Base-by-base conservation (phyloP, 1,140 invertebrate species). In the Temnothorax curvispinosus region DNA sequence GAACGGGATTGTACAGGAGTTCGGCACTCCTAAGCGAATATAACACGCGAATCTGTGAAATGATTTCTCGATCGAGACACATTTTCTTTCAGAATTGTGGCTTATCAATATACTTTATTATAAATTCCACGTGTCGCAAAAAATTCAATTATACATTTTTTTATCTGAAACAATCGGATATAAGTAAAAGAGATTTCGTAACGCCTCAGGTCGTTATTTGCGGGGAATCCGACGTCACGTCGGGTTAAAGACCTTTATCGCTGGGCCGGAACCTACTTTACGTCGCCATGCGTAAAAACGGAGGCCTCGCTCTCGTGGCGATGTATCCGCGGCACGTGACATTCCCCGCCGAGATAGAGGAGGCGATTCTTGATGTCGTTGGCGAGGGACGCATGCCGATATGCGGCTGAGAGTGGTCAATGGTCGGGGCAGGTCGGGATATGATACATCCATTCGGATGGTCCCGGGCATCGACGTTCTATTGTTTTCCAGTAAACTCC, bases 401-500 rank as follows among this genome's bases (percentile, higher is more conserved):
- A 38, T 32, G 38, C 41, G 71, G 27, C 13, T 41, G 69, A 21
- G n/a, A 74, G 54, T 44, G 41, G 80, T 71, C 52, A 41, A 27
- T 44, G 50, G 35, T 35, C 50, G 52, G 52, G 27, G 27, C 27
- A 27, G 27, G 27, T 27, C 27, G 27, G 27, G 27, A 27, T 27
- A 56, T 35, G 38, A 35, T 86, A 64, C 60, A 76, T 56, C 87
- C 75, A 69, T 11, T 50, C 44, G 35, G 5, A 67, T 44, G 27
- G 27, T 27, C 27, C 27, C 27, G 38, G 54, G 58, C 44, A 18
- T 72, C 82, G 81, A 86, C 86, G 88, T 91, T 89, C 88, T 84
- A 92, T 91, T 90, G 92, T 93, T 89, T 91, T 84, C 56, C 77
- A 74, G 87, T 65, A 88, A 88, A 91, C 64, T 50, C 85, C 74